phyloP scores from a whole-genome alignment of 2,888 invertebrate species.

The Gastracanthus pulcherrimus region DNA sequence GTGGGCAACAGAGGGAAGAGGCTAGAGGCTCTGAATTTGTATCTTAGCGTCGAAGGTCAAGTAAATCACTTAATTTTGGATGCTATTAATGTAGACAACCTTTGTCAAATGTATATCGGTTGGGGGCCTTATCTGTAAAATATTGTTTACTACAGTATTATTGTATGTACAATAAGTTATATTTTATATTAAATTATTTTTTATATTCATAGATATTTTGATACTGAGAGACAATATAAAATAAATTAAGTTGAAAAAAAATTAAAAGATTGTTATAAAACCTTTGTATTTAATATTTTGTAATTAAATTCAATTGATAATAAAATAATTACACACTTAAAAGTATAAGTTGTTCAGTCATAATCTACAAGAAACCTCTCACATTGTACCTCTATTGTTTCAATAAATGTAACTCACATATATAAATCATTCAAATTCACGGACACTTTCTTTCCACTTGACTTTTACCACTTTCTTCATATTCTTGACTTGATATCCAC shows the following conservation, averaged over 20 bases:
- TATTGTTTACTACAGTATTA: conserved; percentile 25
- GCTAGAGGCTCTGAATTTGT: conserved; percentile 72
- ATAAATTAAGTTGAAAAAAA: conserved; percentile 25
- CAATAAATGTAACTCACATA: conserved; percentile 36
- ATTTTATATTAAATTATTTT: conserved; percentile 44
- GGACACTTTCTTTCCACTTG: conserved; percentile 98
- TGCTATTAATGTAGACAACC: conserved; percentile 91
- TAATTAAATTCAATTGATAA: conserved; percentile 48
- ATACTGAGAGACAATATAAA: conserved; percentile 30
- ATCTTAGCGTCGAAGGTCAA: conserved; percentile 96
- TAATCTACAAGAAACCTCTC: conserved; percentile 49
- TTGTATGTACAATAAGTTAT: conserved; percentile 13
- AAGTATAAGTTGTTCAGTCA: conserved; percentile 52
- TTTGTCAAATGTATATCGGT: conserved; percentile 97
- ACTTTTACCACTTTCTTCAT: conserved; percentile 97
- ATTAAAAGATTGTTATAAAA: conserved; percentile 40
- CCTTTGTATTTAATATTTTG: conserved; percentile 45
- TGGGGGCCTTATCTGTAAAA: conserved; percentile 93
- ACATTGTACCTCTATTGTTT: conserved; percentile 33
- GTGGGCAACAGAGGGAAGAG: conserved; percentile 78
- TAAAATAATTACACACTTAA: conserved; percentile 57
- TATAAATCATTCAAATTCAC: conserved; percentile 75
- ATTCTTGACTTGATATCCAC: conserved; percentile 99
- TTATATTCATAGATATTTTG: conserved; percentile 29
- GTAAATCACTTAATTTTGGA: conserved; percentile 94